A percentile compares a stretch with the other conserved stretches of the same genome.
Evolutionary conservation across 2,113 vertebrate genomes (phyloP).

Genomic region (Anhinga anhinga): DNA sequence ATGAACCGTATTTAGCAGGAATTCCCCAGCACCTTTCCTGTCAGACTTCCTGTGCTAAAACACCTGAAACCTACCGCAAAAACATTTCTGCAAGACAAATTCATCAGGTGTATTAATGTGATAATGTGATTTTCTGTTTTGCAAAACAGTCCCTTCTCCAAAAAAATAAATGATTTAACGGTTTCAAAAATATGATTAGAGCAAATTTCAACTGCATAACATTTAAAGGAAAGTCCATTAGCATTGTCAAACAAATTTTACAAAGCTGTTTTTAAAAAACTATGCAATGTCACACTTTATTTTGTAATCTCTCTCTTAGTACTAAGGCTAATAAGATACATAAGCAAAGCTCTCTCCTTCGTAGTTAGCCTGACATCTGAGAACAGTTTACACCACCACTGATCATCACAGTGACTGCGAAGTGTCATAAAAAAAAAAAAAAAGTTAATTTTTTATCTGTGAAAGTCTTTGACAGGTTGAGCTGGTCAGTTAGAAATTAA

Average conservation of each 20-base stretch:
- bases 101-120: background rate
- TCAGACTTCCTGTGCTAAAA: background rate
- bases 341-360: background rate
- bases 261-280: background rate
- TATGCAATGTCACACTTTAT: background rate
- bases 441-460: background rate
- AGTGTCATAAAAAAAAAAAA: background rate
- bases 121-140: background rate
- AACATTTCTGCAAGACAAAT: background rate
- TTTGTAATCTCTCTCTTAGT: background rate
- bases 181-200: background rate
- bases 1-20: background rate
- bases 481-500: background rate
- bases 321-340: background rate
- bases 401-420: background rate
- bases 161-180: background rate
- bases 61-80: background rate
- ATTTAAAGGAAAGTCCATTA: background rate
- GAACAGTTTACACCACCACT: background rate
- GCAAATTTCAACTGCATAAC: background rate
- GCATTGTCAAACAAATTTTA: background rate
- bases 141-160: background rate
- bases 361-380: background rate
- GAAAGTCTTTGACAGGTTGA: background rate
- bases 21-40: background rate